Percentiles rank a stretch among this genome's conserved stretches.
phyloP scores from a whole-genome alignment of 2,888 invertebrate species.

The Lamproptera curius region DNA sequence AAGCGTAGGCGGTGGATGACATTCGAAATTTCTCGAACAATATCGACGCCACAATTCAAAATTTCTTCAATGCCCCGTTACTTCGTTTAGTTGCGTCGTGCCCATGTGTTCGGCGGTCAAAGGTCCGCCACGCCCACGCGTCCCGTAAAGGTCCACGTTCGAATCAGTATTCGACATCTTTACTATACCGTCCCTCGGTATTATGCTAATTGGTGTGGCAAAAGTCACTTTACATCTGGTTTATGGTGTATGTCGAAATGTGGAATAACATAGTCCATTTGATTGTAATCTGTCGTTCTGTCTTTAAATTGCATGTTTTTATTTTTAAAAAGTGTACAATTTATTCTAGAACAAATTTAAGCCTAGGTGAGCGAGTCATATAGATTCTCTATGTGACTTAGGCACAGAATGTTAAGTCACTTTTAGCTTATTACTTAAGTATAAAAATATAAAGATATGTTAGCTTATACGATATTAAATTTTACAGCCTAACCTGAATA shows the following conservation, averaged over 20 bases:
- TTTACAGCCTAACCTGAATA: too few relatives aligned
- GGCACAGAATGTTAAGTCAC: too few relatives aligned
- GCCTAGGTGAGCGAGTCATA: too few relatives aligned
- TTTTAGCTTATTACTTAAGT: too few relatives aligned
- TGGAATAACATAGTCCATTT: too few relatives aligned
- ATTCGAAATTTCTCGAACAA: constrained; percentile 12
- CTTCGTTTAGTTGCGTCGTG: constrained; percentile 32
- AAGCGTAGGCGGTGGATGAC: constrained; percentile 10
- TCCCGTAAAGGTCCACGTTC: constrained; percentile 23
- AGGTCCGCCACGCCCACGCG: constrained; percentile 31
- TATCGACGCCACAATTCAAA: constrained; percentile 10
- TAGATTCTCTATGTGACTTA: too few relatives aligned
- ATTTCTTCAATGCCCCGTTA: constrained; percentile 15
- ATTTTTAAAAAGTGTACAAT: too few relatives aligned
- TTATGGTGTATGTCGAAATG: background rate
- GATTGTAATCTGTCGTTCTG: too few relatives aligned
- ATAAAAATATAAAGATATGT: too few relatives aligned
- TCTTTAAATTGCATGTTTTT: too few relatives aligned
- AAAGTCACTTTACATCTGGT: constrained; percentile 14
- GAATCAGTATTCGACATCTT: constrained; percentile 23
- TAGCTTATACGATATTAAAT: too few relatives aligned
- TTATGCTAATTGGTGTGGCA: constrained; percentile 10
- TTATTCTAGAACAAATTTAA: too few relatives aligned
- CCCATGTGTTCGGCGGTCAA: constrained; percentile 34
- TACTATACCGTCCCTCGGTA: constrained; percentile 2